These are phyloP conservation scores for Ormyrus labotus DNA, from an alignment of 2,888 invertebrate genomes.

Conservation along the genomic window DNA sequence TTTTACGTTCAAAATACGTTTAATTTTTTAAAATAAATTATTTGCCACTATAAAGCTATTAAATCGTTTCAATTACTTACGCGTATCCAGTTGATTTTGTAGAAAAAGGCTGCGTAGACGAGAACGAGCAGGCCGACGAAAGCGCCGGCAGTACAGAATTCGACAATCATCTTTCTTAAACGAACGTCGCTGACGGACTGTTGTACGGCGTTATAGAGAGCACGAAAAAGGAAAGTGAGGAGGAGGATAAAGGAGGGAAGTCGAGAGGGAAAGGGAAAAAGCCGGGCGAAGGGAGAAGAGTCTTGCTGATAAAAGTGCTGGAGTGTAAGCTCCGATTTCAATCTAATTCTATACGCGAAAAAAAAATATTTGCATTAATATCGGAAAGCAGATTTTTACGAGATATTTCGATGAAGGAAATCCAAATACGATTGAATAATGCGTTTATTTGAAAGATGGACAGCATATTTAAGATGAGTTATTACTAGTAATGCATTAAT, in stretches of 20 bases:
- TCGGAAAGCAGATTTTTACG: too few relatives aligned
- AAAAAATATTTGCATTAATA: too few relatives aligned
- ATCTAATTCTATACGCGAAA: too few relatives aligned
- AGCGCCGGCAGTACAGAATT: slow-evolving; percentile 27
- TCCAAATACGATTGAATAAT: too few relatives aligned
- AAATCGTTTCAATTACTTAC: slow-evolving; percentile 61
- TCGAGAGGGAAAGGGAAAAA: slow-evolving; percentile 35
- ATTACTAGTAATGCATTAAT: too few relatives aligned
- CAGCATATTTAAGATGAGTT: too few relatives aligned
- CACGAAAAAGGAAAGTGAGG: slow-evolving; percentile 35
- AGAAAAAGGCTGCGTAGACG: slow-evolving; percentile 66
- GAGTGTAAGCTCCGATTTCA: too few relatives aligned
- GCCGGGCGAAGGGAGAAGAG: slow-evolving; percentile 20
- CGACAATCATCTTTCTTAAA: slow-evolving; percentile 51
- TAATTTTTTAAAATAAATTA: too few relatives aligned
- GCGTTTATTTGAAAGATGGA: too few relatives aligned
- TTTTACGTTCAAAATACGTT: too few relatives aligned
- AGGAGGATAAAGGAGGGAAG: slow-evolving; percentile 39
- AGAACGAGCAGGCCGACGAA: slow-evolving; percentile 31
- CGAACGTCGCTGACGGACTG: slow-evolving; percentile 45
- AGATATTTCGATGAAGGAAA: too few relatives aligned
- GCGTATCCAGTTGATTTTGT: slow-evolving; percentile 70
- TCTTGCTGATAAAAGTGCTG: slow-evolving; percentile 14
- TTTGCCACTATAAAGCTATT: too few relatives aligned
- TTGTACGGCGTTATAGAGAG: slow-evolving; percentile 22